Base-by-base conservation (phyloP, 2,888 invertebrate species). In the Microctonus aethiopoides region DNA sequence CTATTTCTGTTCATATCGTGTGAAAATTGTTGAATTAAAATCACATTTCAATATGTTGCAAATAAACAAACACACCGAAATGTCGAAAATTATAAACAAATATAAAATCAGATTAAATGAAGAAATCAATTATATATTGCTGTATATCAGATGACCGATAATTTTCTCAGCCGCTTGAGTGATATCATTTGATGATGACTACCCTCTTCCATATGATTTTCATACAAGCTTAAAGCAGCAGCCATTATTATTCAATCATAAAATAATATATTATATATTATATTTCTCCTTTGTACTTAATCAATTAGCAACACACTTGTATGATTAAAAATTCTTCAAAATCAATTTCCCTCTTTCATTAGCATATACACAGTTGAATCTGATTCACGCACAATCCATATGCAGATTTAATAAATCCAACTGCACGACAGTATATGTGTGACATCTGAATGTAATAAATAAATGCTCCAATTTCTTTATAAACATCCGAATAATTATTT, bases 201-300 rank as follows among this genome's bases (percentile, higher is more conserved):
- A 32, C n/a, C 29, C 51, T 64, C 61, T 22, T 39, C 54, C 36
- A 64, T 26, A 54, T 64, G 54, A 64, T 46, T 26, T 20, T 63
- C 9, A 29, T 52, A 16, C 34, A 63, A 20, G 34, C 20, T 34
- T 20, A 63, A n/a, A n/a, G n/a, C 52, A 34, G 52, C 29, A 52
- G 63, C 63, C 63, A 63, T 63, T 34, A 22, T 63, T 20, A 22
- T 63, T 20, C 16, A 34, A 52, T 52, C 34, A 52, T 32, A 11
- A 52, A 20, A 51, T 63, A 29, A 51, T 22, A 32, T 52, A 7
- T 59, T 29, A 6, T 26, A n/a, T 34, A 57, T 62, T 32, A 26
- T 29, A 7, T 52, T 22, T 13, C 22, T 7, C 20, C 20, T n/a
- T n/a, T n/a, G n/a, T n/a, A n/a, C n/a, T n/a, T n/a, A n/a, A n/a